These are phyloP conservation scores for Cryptoprocta ferox DNA, from an alignment of 2,797 vertebrate genomes.

Conservation along the genomic window DNA sequence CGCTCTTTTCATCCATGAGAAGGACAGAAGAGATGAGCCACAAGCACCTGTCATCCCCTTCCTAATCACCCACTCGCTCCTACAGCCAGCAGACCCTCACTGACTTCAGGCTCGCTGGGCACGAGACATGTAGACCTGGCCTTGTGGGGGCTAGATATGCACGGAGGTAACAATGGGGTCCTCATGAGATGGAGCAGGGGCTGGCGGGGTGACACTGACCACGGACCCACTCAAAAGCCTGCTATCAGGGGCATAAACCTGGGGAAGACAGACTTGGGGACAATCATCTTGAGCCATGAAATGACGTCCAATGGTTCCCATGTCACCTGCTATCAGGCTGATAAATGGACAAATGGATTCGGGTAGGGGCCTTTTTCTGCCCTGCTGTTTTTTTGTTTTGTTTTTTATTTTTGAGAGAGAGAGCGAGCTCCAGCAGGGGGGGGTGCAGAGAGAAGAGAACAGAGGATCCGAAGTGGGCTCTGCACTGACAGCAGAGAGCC, in stretches of 20 bases:
- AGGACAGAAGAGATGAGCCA: background rate
- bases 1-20: background rate
- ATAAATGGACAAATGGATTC: rapidly evolving
- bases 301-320: rapidly evolving
- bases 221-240: too few relatives aligned
- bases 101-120: background rate
- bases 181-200: rapidly evolving
- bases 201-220: background rate
- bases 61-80: too few relatives aligned
- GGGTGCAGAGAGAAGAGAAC: too few relatives aligned
- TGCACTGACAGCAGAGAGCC: too few relatives aligned
- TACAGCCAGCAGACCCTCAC: background rate
- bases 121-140: background rate
- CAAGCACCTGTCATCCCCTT: background rate
- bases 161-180: background rate
- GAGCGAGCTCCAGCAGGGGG: too few relatives aligned
- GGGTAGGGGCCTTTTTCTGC: too few relatives aligned
- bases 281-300: background rate
- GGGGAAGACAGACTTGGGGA: background rate
- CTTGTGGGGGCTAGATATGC: background rate
- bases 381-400: too few relatives aligned
- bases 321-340: background rate
- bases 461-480: too few relatives aligned
- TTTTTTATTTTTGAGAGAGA: background rate
- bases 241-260: background rate